These are phyloP conservation scores for Dicrostonyx torquatus DNA, from an alignment of 2,797 vertebrate species.

Conservation along the genomic window DNA sequence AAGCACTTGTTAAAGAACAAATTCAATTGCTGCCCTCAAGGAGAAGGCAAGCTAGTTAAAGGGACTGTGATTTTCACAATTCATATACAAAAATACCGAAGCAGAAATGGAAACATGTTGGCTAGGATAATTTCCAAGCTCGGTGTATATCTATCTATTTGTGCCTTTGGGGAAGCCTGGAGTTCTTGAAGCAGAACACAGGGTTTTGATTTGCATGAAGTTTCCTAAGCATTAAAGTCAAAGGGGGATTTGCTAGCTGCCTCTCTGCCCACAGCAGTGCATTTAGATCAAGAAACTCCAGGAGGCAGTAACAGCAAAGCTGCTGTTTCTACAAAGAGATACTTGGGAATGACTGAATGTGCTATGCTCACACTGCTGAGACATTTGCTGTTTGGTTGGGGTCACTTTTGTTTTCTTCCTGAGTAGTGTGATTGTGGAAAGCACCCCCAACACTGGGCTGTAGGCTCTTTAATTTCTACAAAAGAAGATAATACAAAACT, in stretches of 20 bases:
- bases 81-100: constrained; percentile 36
- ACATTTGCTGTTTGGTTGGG: constrained; percentile 33
- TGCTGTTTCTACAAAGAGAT: constrained; percentile 38
- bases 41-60: constrained; percentile 57
- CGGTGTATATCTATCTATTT: constrained; percentile 20
- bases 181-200: constrained; percentile 51
- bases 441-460: constrained; percentile 19
- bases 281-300: constrained; percentile 57
- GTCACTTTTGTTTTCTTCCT: constrained; percentile 22
- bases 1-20: constrained; percentile 55
- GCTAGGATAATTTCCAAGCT: constrained; percentile 29
- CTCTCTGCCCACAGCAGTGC: constrained; percentile 7
- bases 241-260: constrained; percentile 22
- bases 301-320: neutral
- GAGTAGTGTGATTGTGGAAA: neutral
- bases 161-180: constrained; percentile 32
- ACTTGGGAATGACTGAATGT: constrained; percentile 13
- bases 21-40: constrained; percentile 53
- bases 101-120: constrained; percentile 27
- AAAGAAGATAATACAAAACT: constrained; percentile 53
- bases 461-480: constrained; percentile 45
- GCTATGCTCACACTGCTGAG: neutral
- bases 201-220: constrained; percentile 15
- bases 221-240: constrained; percentile 57
- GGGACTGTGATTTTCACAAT: constrained; percentile 50